Evolutionary conservation across 2,113 vertebrate species (phyloP), one percentile per base, ranked within the genome.

Genomic region (Orcinus orca): DNA sequence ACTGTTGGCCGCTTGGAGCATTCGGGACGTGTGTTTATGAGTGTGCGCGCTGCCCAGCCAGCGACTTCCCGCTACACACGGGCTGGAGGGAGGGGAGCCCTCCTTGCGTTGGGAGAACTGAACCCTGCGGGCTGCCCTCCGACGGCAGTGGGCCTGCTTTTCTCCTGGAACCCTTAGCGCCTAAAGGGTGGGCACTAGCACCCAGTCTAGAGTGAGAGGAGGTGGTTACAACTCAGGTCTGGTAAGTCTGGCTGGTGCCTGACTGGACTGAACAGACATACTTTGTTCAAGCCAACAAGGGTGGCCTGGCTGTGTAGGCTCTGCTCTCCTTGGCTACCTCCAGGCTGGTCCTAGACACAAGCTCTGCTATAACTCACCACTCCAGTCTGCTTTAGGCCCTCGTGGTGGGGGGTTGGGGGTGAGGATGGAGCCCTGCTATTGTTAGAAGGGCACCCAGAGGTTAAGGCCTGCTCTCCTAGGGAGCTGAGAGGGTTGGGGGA

Each of bases 351-450:
- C 63, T 29, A 31, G 76, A 65, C 44, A 8, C 33, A 13, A 33
- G 41, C 33, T 31, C 10, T 55, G 73, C 41, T 53, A 6, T 38
- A 55, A 9, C 29, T 60, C 25, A 5, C 23, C 1, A 26, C 6
- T 70, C 71, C 11, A 29, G 62, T 5, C 67, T 47, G 53, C 23
- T 26, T 63, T 41, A 29, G 65, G 25, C 23, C 13, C 25, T 23
- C 20, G 3, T 15, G 33, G 17, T 3, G 23, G 2, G 17, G 1
- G 33, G 2, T 1, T 11, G 2, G 11, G 1, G 10, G 18, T 53
- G 31, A n/a, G 50, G 38, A 25, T 25, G 21, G 23, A 55, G 58
- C 41, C 8, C 41, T 58, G 3, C 7, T 38, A 6, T 41, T 21
- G 5, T 50, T 55, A 44, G 50, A 29, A 93, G 82, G 50, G 31